Evolutionary conservation across 2,797 vertebrate genomes (phyloP).

Genomic region (Myotis findleyi): DNA sequence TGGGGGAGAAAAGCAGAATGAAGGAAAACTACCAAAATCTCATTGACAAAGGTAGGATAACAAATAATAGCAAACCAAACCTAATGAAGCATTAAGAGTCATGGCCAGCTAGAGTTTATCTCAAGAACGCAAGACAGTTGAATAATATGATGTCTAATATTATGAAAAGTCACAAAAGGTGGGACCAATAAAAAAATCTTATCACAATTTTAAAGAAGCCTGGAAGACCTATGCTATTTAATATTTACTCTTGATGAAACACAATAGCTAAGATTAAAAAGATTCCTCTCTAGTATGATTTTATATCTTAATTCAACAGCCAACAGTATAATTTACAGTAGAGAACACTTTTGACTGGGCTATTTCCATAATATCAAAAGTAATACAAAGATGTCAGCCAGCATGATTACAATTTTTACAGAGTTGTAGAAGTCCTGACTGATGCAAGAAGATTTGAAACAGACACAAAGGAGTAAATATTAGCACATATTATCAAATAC

Average conservation of each 20-base stretch:
- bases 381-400: neutral
- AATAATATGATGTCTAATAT: neutral
- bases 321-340: neutral
- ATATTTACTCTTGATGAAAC: neutral
- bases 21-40: neutral
- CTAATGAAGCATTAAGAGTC: neutral
- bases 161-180: neutral
- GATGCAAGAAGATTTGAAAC: neutral
- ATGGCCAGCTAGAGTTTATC: neutral
- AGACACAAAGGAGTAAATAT: neutral
- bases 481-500: neutral
- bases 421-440: neutral
- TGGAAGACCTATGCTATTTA: neutral
- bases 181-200: neutral
- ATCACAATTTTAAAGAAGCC: neutral
- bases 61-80: neutral
- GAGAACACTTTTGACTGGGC: neutral
- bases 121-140: neutral
- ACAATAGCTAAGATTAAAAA: neutral
- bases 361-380: conserved; percentile 2
- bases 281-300: neutral
- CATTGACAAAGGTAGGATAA: neutral
- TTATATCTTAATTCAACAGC: neutral
- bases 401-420: neutral
- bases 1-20: neutral